Percentiles rank a stretch among this genome's conserved stretches.
Conservation (phyloP, 2,888 invertebrate genomes). For the Merodon equestris region DNA sequence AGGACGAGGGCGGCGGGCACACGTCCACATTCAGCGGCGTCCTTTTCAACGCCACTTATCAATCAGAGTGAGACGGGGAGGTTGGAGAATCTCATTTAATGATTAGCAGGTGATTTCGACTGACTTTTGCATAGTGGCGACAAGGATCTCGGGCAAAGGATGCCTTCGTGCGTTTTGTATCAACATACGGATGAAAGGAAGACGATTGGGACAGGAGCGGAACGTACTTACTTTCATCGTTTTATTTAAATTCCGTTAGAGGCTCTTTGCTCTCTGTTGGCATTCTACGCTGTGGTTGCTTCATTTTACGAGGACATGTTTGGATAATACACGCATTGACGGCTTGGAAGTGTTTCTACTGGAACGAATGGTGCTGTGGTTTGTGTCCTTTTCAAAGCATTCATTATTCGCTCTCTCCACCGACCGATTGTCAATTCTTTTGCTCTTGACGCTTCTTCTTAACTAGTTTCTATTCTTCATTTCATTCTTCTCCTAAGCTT, state of each 20-base stretch:
- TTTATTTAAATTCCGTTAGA: slow-evolving; percentile 39
- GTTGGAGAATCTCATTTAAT: slow-evolving; percentile 19
- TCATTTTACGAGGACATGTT: slow-evolving; percentile 62
- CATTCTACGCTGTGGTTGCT: background rate
- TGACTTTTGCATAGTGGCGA: slow-evolving; percentile 11
- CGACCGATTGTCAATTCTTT: slow-evolving; percentile 64
- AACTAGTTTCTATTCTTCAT: background rate
- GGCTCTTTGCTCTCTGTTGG: slow-evolving; percentile 1
- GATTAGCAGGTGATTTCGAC: slow-evolving; percentile 25
- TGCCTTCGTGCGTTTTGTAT: slow-evolving; percentile 33
- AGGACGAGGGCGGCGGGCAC: background rate
- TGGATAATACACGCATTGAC: slow-evolving; percentile 62
- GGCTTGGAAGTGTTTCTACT: slow-evolving; percentile 41
- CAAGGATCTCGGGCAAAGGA: background rate
- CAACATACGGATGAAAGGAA: slow-evolving; percentile 39
- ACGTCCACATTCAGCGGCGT: background rate
- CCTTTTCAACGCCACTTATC: background rate
- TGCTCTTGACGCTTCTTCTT: slow-evolving; percentile 35
- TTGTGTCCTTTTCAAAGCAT: slow-evolving; percentile 26
- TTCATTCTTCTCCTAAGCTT: background rate
- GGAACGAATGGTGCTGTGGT: slow-evolving; percentile 4
- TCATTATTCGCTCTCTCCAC: slow-evolving; percentile 34
- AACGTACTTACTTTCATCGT: slow-evolving; percentile 28
- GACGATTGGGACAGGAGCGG: background rate
- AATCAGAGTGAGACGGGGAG: slow-evolving; percentile 7